Evolutionary conservation across 1,140 invertebrate species (phyloP), one percentile per base, ranked within the genome.

Genomic region (Saccostrea glomerata): DNA sequence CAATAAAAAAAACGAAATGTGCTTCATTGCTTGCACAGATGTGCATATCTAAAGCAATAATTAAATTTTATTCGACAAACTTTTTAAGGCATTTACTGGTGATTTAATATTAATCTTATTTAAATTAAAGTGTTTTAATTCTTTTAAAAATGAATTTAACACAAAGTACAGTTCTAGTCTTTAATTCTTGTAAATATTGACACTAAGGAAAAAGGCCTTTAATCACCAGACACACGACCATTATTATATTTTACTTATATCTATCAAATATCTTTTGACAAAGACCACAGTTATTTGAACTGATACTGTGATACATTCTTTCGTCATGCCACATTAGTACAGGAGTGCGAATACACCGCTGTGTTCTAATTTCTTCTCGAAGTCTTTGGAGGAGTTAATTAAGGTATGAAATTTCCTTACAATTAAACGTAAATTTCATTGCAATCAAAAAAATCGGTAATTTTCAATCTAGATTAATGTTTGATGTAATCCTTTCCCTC

Each of bases 141-240:
- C 58, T 60, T 60, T 60, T 13, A 15, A 13, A 17, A 17, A 60
- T 25, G 25, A 73, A 30, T 73, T 73, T 73, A 73, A 73, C 20
- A 73, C 25, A 7, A 25, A 6, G 25, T 30, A 73, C 23, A n/a
- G 3, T n/a, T 73, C 25, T 2, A 23, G 20, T 73, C n/a, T 73
- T 23, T 73, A 73, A 73, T 73, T 30, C 66, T 30, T 23, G 13
- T 25, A 7, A 73, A 73, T 73, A 73, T 73, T 73, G 66, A 73
- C 66, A 73, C 12, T 30, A 25, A 23, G 11, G 11, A 25, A 30
- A 70, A 70, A 23, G 9, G 66, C 25, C 23, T 30, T 30, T 73
- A 7, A 30, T 25, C 2, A 25, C 30, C 23, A 13, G 66, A 9
- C 66, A 73, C 23, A 13, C 66, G 66, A 73, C 66, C 11, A 12